phyloP scores from a whole-genome alignment of 2,888 invertebrate genomes.

The Mythimna pallens region DNA sequence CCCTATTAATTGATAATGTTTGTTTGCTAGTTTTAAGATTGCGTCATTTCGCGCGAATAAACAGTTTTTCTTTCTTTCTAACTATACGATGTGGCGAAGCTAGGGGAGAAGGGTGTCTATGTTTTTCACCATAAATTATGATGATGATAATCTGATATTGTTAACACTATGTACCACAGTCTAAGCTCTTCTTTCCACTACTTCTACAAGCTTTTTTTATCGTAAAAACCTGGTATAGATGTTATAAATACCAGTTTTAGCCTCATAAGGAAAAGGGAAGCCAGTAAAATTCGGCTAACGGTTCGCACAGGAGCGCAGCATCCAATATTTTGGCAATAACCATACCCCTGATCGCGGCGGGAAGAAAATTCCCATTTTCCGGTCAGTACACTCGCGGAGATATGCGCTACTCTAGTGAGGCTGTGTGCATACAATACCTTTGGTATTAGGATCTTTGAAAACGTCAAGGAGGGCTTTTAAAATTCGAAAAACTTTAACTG shows the following conservation, averaged over 20 bases:
- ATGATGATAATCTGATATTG: too few relatives aligned
- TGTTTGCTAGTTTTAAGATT: too few relatives aligned
- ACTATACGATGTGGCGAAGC: too few relatives aligned
- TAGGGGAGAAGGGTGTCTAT: too few relatives aligned
- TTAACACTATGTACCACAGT: too few relatives aligned
- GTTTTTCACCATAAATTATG: too few relatives aligned
- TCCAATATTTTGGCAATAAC: conserved; percentile 67
- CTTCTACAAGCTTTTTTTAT: not conserved
- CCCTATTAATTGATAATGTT: too few relatives aligned
- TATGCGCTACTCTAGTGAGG: conserved; percentile 72
- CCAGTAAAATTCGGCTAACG: conserved; percentile 55
- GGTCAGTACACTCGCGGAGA: conserved; percentile 79
- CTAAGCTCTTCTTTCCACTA: too few relatives aligned
- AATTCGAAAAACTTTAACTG: too few relatives aligned
- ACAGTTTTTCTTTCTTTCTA: too few relatives aligned
- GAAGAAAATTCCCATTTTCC: conserved; percentile 78
- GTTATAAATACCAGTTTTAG: not conserved
- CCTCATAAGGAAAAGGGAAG: conserved; percentile 23
- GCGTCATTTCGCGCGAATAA: too few relatives aligned
- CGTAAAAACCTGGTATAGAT: not conserved
- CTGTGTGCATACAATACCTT: conserved; percentile 37
- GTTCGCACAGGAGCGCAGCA: conserved; percentile 39
- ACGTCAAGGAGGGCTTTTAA: not conserved
- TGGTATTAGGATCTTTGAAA: not conserved
- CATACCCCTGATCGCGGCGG: conserved; percentile 43